Base-by-base conservation (phyloP, 2,888 invertebrate species). In the Drosophila acutilabella region DNA sequence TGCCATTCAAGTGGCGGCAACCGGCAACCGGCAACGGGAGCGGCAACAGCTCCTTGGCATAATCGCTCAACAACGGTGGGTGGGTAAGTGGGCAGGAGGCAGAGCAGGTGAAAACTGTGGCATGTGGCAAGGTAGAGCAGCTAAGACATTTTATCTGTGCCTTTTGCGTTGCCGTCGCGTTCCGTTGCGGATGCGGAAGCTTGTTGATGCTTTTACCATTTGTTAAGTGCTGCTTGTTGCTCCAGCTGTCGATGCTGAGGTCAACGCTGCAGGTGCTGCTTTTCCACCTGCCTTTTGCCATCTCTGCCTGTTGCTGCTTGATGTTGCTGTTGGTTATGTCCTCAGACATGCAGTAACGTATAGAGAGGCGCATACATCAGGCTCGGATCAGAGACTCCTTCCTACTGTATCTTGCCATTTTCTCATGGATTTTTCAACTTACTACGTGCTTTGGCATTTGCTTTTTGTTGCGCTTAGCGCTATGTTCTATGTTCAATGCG, bases 141-240 rank as follows among this genome's bases (percentile, higher is more conserved):
- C 78, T 81, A 83, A 85, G 84, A 84, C 80, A 87, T 89, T 89
- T 87, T 85, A 89, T 85, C 89, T 86, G 67, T 73, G 74, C 85
- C 83, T 86, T 80, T 80, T 74, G 69, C 83, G 64, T 77, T 79
- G 69, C 56, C 64, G 71, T 65, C 75, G 81, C 84, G 87, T 86
- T 83, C 81, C 84, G 74, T 74, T 84, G 87, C 84, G 89, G 81
- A 85, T 89, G 81, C 88, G 89, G 89, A 87, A 89, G 84, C 81
- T 84, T 88, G 84, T 86, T 87, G 85, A 85, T 84, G 85, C 89
- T 89, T 87, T 84, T 89, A 84, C 89, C 85, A 85, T 89, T 85
- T 85, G 89, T 85, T 89, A 85, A 85, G 85, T 85, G 85, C 89
- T 85, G 89, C 85, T 87, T 89, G 89, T 89, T 89, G 85, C 89